phyloP scores from a whole-genome alignment of 1,140 invertebrate genomes.

The Cyclina sinensis region DNA sequence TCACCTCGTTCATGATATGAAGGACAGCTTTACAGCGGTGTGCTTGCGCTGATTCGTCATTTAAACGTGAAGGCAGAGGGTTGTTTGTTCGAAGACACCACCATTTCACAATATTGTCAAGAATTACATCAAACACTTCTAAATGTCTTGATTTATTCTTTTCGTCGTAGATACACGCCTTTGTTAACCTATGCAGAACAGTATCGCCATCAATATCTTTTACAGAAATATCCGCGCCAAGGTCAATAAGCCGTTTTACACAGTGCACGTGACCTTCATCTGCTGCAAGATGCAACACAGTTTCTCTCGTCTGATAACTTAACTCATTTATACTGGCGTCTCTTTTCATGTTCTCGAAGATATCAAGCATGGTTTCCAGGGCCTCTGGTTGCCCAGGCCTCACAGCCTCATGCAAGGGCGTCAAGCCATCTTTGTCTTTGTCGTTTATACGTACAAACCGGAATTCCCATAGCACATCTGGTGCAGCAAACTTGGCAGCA shows the following conservation, averaged over 20 bases:
- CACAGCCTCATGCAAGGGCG: conserved; percentile 71
- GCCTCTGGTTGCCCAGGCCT: conserved; percentile 75
- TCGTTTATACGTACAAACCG: conserved; percentile 80
- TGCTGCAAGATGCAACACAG: conserved; percentile 78
- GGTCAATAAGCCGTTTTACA: conserved; percentile 69
- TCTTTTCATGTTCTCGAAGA: conserved; percentile 80
- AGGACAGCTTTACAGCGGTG: conserved; percentile 70
- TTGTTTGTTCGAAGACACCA: conserved; percentile 72
- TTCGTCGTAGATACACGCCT: conserved; percentile 58
- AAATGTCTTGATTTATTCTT: conserved; percentile 50
- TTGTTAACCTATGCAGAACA: conserved; percentile 76
- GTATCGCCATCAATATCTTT: conserved; percentile 77
- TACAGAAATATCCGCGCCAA: conserved; percentile 74
- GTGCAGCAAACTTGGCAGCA: conserved; percentile 78
- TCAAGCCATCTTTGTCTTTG: conserved; percentile 72
- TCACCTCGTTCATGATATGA: conserved; percentile 66
- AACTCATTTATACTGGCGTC: conserved; percentile 80
- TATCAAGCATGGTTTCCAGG: conserved; percentile 81
- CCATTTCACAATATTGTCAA: conserved; percentile 72
- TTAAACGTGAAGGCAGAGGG: conserved; percentile 67
- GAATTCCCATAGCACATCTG: conserved; percentile 82
- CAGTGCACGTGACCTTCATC: conserved; percentile 70
- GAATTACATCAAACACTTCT: conserved; percentile 72
- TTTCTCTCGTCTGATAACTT: conserved; percentile 72
- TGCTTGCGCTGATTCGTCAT: conserved; percentile 19